Conservation (phyloP, 2,113 vertebrate genomes). For the Oceanodroma tethys region DNA sequence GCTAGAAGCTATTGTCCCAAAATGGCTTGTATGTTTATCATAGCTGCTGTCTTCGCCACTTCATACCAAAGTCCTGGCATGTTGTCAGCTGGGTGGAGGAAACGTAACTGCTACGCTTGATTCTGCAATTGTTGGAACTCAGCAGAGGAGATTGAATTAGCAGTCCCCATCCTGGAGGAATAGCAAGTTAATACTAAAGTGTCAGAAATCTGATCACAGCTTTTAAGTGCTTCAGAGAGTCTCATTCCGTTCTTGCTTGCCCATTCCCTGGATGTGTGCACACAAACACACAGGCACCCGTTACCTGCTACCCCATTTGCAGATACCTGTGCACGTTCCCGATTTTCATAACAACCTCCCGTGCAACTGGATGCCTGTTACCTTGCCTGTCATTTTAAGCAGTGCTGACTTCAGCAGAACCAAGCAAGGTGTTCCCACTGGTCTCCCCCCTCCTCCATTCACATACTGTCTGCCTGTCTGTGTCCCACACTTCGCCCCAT, state of each 20-base stretch:
- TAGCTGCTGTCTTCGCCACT: background rate
- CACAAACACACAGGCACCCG: background rate
- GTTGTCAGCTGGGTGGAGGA: background rate
- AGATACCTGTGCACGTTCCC: background rate
- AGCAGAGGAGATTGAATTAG: background rate
- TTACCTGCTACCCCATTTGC: background rate
- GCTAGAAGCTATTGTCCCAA: background rate
- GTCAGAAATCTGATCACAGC: background rate
- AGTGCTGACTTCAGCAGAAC: background rate
- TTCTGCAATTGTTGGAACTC: background rate
- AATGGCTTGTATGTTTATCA: background rate
- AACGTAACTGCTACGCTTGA: background rate
- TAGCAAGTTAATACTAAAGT: background rate
- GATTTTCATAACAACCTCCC: background rate
- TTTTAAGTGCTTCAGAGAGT: background rate
- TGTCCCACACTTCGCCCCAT: background rate
- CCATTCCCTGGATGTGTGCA: background rate
- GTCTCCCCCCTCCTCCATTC: background rate
- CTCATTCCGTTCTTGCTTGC: background rate
- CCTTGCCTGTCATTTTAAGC: fast-evolving
- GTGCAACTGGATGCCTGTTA: background rate
- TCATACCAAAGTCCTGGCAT: background rate
- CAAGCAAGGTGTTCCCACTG: background rate
- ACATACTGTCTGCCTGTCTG: background rate
- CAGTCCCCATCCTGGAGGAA: background rate